Conservation (phyloP, 2,888 invertebrate genomes). For the Galeopsomyia nigrocyanea region DNA sequence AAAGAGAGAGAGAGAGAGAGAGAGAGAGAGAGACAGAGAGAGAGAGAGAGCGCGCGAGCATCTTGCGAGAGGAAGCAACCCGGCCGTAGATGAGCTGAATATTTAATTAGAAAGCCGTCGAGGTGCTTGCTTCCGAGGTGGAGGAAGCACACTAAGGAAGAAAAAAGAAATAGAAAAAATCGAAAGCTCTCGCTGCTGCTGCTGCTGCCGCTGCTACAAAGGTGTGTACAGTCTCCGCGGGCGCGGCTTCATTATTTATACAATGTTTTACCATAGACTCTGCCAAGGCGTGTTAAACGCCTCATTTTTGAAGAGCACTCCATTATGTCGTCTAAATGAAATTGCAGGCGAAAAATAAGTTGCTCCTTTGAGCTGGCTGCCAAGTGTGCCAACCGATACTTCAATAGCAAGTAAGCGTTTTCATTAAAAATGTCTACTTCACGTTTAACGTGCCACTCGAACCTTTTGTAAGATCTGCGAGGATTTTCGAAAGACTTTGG, state of each 20-base stretch:
- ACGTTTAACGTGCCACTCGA: too few relatives aligned
- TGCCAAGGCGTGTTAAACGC: slow-evolving; percentile 11
- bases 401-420: background rate
- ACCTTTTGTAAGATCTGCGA: too few relatives aligned
- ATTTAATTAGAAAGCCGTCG: slow-evolving; percentile 33
- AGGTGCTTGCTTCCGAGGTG: slow-evolving; percentile 1
- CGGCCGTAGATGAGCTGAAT: slow-evolving; percentile 7
- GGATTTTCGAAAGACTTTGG: too few relatives aligned
- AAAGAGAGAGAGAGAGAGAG: background rate
- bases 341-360: background rate
- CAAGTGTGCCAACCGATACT: too few relatives aligned
- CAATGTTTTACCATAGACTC: slow-evolving; percentile 9
- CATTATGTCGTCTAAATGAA: slow-evolving; percentile 13
- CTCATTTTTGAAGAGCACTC: slow-evolving; percentile 5
- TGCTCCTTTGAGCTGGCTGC: background rate
- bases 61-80: background rate
- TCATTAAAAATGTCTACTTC: too few relatives aligned
- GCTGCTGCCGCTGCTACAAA: background rate
- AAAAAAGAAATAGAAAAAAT: slow-evolving; percentile 7
- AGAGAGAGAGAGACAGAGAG: background rate
- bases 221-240: background rate
- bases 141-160: background rate
- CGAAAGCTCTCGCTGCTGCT: background rate
- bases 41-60: background rate
- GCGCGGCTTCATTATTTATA: slow-evolving; percentile 31